Evolutionary conservation across 2,888 invertebrate species (phyloP).

Genomic region (Actias luna): DNA sequence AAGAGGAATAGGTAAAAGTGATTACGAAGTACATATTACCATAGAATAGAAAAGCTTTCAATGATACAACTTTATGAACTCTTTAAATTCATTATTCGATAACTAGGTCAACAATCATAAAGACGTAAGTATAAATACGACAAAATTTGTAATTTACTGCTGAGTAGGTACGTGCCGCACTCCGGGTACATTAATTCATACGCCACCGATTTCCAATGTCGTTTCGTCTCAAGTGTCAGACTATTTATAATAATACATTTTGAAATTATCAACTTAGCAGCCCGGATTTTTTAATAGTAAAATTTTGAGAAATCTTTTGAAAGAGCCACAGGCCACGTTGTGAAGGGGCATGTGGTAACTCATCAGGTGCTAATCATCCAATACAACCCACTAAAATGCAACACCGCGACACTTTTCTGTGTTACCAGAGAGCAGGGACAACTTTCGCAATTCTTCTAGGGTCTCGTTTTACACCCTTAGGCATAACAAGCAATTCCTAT

Average conservation of each 20-base stretch:
- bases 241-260: conserved; percentile 59
- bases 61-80: neutral
- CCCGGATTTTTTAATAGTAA: neutral
- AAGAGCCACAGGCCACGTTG: too few relatives aligned
- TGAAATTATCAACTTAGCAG: conserved; percentile 34
- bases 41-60: neutral
- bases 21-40: neutral
- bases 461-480: too few relatives aligned
- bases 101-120: conserved; percentile 27
- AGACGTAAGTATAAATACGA: conserved; percentile 29
- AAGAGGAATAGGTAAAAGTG: neutral
- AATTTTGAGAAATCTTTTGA: neutral
- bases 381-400: too few relatives aligned
- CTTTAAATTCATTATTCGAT: conserved; percentile 1
- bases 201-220: conserved; percentile 46
- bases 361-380: too few relatives aligned
- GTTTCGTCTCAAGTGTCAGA: conserved; percentile 30
- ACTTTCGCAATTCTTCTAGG: too few relatives aligned
- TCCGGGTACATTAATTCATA: conserved; percentile 53
- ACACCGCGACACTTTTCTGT: too few relatives aligned
- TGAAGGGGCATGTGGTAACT: too few relatives aligned
- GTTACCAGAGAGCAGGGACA: too few relatives aligned
- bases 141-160: conserved; percentile 33
- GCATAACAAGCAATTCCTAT: too few relatives aligned
- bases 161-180: conserved; percentile 41